Evolutionary conservation across 2,888 invertebrate genomes (phyloP).

Genomic region (Bellardia bayeri): DNA sequence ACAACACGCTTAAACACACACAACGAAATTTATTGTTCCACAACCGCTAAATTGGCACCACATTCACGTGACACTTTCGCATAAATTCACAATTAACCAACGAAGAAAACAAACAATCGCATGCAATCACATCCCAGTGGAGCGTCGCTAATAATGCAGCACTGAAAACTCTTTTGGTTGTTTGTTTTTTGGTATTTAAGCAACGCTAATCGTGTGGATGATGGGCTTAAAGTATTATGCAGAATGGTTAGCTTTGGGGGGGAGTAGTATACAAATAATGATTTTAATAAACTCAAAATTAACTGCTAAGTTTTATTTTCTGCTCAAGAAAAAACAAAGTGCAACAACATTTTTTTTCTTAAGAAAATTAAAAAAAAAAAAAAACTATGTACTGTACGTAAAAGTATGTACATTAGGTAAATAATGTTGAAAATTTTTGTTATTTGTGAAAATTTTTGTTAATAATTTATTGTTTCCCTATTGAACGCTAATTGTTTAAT

Average conservation of each 20-base stretch:
- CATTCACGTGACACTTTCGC: conserved; percentile 71
- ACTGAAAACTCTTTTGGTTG: background rate
- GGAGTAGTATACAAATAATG: background rate
- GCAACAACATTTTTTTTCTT: background rate
- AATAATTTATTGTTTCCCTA: background rate
- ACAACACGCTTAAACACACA: conserved; percentile 17
- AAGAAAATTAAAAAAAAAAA: background rate
- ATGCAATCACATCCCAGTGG: conserved; percentile 48
- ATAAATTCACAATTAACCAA: conserved; percentile 64
- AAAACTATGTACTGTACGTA: too few species aligned
- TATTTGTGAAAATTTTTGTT: too few species aligned
- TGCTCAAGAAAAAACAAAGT: background rate
- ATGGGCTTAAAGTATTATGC: background rate
- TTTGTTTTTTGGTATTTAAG: conserved; percentile 9
- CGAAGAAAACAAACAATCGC: conserved; percentile 3
- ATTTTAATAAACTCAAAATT: conserved; percentile 22
- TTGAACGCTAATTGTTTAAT: too few species aligned
- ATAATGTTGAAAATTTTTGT: too few species aligned
- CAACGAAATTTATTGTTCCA: conserved; percentile 50
- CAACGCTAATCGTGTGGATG: conserved; percentile 20
- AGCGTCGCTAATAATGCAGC: conserved; percentile 28
- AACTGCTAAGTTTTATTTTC: background rate
- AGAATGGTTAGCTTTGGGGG: background rate
- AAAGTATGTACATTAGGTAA: too few species aligned
- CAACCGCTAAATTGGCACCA: conserved; percentile 57